Conservation (phyloP, 2,113 vertebrate genomes). For the Chunga burmeisteri region DNA sequence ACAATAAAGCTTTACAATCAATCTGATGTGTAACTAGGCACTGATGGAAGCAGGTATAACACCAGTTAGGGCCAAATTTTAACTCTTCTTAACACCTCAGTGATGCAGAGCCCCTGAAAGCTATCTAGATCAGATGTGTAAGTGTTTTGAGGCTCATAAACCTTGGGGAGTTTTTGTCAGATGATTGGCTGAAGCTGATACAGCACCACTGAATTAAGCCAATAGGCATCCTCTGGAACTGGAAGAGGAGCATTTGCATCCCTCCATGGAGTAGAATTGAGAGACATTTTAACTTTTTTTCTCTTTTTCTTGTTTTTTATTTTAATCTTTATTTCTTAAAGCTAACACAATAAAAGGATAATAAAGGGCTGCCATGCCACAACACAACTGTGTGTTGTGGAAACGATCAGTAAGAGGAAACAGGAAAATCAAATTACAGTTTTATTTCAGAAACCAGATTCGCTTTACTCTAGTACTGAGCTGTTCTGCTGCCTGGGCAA, state of each 20-base stretch:
- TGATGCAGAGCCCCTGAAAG: background rate
- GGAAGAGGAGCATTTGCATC: background rate
- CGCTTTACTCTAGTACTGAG: background rate
- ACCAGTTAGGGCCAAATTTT: background rate
- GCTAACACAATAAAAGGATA: background rate
- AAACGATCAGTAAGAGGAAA: background rate
- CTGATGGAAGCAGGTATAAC: slow-evolving; percentile 13
- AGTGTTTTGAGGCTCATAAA: background rate
- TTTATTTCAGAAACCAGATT: background rate
- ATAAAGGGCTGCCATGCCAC: background rate
- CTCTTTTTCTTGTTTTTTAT: too few species aligned
- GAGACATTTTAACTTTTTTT: background rate
- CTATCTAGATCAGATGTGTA: background rate
- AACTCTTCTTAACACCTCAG: background rate
- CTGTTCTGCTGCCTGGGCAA: background rate
- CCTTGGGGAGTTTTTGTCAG: background rate
- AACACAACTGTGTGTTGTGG: rapidly evolving
- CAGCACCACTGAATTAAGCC: background rate
- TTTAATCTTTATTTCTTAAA: background rate
- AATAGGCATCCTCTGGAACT: background rate
- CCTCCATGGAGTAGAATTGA: background rate
- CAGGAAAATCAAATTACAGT: background rate
- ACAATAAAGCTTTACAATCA: slow-evolving; percentile 69
- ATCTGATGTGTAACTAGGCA: slow-evolving; percentile 58
- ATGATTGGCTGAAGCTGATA: background rate